Evolutionary conservation across 1,140 invertebrate species (phyloP).

Genomic region (Drosophila nigromelanica): DNA sequence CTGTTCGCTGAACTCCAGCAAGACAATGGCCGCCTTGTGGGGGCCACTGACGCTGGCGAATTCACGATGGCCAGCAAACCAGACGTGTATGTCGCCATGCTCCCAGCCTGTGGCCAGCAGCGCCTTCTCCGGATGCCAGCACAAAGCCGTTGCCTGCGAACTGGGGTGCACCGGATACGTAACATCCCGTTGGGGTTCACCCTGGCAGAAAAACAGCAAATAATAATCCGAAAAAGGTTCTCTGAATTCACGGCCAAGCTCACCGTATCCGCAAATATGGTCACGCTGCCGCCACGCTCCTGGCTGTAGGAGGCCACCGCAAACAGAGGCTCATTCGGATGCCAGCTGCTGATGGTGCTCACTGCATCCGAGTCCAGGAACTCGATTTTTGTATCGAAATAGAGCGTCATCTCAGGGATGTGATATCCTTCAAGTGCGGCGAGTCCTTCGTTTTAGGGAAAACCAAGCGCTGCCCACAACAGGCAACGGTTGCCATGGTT

Average conservation of each 20-base stretch:
- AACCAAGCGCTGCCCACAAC: conserved; percentile 48
- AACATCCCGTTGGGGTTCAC: conserved; percentile 91
- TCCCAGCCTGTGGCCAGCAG: conserved; percentile 95
- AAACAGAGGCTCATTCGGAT: conserved; percentile 90
- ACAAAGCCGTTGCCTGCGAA: conserved; percentile 91
- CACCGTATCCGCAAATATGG: conserved; percentile 94
- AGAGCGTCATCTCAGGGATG: conserved; percentile 87
- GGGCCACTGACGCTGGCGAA: conserved; percentile 90
- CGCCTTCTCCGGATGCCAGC: conserved; percentile 95
- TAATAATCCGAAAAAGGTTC: neutral
- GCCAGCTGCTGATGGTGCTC: conserved; percentile 92
- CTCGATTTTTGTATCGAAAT: conserved; percentile 90
- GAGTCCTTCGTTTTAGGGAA: neutral
- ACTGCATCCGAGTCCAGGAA: conserved; percentile 88
- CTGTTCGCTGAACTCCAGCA: conserved; percentile 91
- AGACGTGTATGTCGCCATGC: conserved; percentile 93
- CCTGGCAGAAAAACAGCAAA: conserved; percentile 85
- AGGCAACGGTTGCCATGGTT: conserved; percentile 56
- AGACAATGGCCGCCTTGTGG: conserved; percentile 91
- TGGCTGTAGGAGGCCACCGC: conserved; percentile 94
- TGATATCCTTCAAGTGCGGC: conserved; percentile 1
- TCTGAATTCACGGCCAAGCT: conserved; percentile 51
- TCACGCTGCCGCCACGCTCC: conserved; percentile 93
- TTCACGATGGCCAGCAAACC: conserved; percentile 89
- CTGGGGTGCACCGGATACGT: conserved; percentile 89